Evolutionary conservation across 2,888 invertebrate species (phyloP).

Genomic region (Odontothrips loti): DNA sequence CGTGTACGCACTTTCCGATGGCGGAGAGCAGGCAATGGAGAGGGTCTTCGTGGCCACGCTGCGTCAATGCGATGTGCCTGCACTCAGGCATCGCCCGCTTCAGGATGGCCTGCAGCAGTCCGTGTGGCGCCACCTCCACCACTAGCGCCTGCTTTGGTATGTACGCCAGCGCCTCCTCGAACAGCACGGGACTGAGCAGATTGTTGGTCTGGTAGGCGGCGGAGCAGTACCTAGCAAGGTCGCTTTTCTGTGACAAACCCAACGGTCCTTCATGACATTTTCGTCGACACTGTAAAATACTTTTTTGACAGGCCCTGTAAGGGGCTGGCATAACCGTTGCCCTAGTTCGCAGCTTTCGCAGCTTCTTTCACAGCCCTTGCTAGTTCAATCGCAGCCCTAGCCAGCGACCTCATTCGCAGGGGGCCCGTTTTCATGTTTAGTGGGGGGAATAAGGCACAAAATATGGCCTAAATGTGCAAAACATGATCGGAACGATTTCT

Average conservation of each 20-base stretch:
- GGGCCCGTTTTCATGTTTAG: too few species aligned
- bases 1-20: constrained; percentile 47
- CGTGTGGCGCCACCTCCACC: constrained; percentile 68
- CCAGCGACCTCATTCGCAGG: too few species aligned
- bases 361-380: too few species aligned
- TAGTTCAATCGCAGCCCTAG: too few species aligned
- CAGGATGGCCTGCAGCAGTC: constrained; percentile 62
- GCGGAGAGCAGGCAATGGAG: constrained; percentile 46
- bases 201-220: constrained; percentile 89
- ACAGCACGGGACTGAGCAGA: constrained; percentile 58
- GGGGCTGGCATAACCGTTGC: too few species aligned
- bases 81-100: constrained; percentile 55
- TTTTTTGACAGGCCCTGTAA: too few species aligned
- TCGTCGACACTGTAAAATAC: too few species aligned
- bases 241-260: constrained; percentile 50
- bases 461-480: too few species aligned
- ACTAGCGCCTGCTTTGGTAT: constrained; percentile 60
- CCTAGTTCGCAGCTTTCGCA: too few species aligned
- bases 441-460: too few species aligned
- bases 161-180: constrained; percentile 60
- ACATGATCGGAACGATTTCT: too few species aligned
- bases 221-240: constrained; percentile 62
- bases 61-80: constrained; percentile 57
- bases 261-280: too few species aligned
- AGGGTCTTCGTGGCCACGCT: constrained; percentile 53